phyloP scores from a whole-genome alignment of 2,797 vertebrate species.

The Rhabdophis nuchalis region DNA sequence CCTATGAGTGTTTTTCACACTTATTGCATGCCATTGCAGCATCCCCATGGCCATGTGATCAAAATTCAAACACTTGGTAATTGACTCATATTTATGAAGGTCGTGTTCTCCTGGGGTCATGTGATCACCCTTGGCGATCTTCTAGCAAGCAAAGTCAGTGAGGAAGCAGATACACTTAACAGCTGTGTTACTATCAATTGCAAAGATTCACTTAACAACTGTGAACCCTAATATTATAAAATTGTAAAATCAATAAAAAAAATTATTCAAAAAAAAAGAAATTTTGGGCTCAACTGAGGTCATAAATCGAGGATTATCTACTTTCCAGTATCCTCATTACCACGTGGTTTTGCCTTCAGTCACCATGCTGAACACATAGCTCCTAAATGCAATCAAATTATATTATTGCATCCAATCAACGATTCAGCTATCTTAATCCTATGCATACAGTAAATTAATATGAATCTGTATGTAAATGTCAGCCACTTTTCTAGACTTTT shows the following conservation, averaged over 20 bases:
- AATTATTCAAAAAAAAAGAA: too few species aligned
- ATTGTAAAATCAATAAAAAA: too few species aligned
- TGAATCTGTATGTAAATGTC: neutral
- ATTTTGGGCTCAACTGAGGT: neutral
- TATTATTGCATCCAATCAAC: neutral
- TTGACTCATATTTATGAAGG: neutral
- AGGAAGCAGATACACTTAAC: neutral
- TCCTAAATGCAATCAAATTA: neutral
- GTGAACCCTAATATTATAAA: too few species aligned
- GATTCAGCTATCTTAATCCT: neutral
- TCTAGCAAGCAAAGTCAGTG: neutral
- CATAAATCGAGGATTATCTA: neutral
- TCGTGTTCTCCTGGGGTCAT: neutral
- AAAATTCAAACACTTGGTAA: neutral
- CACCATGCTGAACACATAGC: neutral
- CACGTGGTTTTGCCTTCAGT: neutral
- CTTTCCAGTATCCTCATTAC: neutral
- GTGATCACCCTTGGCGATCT: neutral
- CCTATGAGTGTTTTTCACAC: neutral
- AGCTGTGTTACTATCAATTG: neutral
- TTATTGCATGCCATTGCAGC: neutral
- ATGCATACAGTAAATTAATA: neutral
- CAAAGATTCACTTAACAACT: neutral
- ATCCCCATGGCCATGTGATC: neutral
- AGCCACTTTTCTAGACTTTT: neutral